phyloP scores from a whole-genome alignment of 2,113 vertebrate species.

The Pimephales promelas region DNA sequence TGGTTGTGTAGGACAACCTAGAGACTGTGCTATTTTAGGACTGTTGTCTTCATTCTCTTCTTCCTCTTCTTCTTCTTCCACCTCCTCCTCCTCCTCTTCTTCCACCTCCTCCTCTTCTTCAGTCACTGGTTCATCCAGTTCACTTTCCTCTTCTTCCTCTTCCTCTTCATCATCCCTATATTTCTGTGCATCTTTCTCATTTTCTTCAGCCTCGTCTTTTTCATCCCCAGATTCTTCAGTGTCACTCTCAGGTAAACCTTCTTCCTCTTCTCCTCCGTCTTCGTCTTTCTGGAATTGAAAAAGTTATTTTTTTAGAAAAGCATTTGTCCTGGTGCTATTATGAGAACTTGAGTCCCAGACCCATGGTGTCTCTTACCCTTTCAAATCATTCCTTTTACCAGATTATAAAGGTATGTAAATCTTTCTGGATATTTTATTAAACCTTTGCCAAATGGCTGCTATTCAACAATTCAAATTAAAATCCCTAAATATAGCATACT shows the following conservation, averaged over 20 bases:
- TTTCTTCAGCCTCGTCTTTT: constrained; percentile 76
- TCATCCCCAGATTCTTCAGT: constrained; percentile 82
- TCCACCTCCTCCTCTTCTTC: constrained; percentile 71
- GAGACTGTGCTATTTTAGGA: constrained; percentile 37
- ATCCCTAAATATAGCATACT: background rate
- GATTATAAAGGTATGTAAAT: background rate
- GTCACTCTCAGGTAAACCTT: constrained; percentile 79
- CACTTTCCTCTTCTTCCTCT: constrained; percentile 40
- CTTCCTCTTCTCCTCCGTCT: constrained; percentile 77
- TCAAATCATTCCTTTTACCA: background rate
- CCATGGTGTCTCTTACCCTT: background rate
- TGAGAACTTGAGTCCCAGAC: background rate
- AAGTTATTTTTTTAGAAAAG: background rate
- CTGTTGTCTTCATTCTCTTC: constrained; percentile 39
- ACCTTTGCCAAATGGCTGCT: background rate
- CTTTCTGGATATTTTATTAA: background rate
- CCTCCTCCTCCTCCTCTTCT: constrained; percentile 41
- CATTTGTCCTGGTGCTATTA: background rate
- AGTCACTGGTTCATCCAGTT: constrained; percentile 63
- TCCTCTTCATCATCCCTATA: constrained; percentile 71
- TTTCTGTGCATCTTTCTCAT: constrained; percentile 73
- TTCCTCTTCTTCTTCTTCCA: constrained; percentile 53
- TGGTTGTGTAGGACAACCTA: constrained; percentile 28
- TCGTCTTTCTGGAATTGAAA: constrained; percentile 71
- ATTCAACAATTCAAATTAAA: background rate